Evolutionary conservation across 2,797 vertebrate species (phyloP), one percentile per base, ranked within the genome.

Genomic region (Pelobates cultripes): DNA sequence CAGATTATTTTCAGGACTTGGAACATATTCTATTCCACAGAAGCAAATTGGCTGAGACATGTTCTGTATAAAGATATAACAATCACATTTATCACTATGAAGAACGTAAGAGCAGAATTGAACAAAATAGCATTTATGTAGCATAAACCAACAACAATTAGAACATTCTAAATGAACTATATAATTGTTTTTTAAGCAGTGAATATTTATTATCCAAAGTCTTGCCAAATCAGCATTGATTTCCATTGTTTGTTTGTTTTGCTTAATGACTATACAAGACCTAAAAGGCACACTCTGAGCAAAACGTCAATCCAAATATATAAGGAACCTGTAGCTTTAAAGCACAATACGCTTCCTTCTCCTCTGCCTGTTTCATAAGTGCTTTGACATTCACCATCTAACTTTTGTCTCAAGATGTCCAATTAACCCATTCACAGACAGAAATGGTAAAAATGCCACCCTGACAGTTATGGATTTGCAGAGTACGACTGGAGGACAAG

Each of bases 101-200:
- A 87, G 82, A 72, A 74, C 68, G 75, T 6, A 40, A 63, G 45
- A 10, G 42, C 43, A 61, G 5, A 44, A 83, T 75, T 86, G 69
- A 86, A 83, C 43, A 85, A 75, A 80, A 86, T 75, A 5, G 0
- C 8, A 69, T 86, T 75, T 84, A 77, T 82, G 70, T 55, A 70
- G 84, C 80, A 81, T 77, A 73, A 86, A 85, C 70, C 63, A 84
- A 41, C 79, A 85, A 68, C 87, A 89, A 88, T 89, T 86, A 86
- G 55, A 81, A 45, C 57, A 78, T 70, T 87, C 86, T 83, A 86
- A 87, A 89, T 66, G 86, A 81, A 81, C 78, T 74, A 74, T 74
- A 86, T 81, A 88, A 87, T 77, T 87, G 85, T 78, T 88, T 83
- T 87, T 88, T 88, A 87, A 91, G 87, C 0, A 45, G 70, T 28